Percentiles rank a stretch among this genome's conserved stretches.
phyloP scores from a whole-genome alignment of 2,888 invertebrate genomes.

The Torymus texanus region DNA sequence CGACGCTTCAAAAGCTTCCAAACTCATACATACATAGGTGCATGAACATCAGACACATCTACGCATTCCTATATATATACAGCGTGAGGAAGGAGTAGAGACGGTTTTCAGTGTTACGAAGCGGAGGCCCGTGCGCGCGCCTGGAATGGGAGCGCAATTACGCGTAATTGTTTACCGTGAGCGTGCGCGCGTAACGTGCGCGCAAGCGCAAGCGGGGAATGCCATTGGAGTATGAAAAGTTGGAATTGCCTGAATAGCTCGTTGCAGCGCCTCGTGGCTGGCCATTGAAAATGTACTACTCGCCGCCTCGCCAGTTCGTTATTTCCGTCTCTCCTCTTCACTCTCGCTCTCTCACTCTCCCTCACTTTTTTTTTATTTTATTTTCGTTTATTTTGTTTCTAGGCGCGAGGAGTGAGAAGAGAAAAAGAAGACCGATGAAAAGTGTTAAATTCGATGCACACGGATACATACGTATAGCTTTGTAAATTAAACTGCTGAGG shows the following conservation, averaged over 20 bases:
- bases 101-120: slow-evolving; percentile 21
- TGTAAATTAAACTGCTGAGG: too few relatives aligned
- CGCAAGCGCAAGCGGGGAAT: slow-evolving; percentile 10
- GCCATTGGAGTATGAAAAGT: slow-evolving; percentile 49
- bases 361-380: not conserved
- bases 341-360: not conserved
- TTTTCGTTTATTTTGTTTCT: slow-evolving; percentile 7
- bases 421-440: too few relatives aligned
- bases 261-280: slow-evolving; percentile 14
- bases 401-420: too few relatives aligned
- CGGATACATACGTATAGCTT: too few relatives aligned
- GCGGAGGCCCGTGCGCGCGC: not conserved
- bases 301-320: not conserved
- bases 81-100: not conserved
- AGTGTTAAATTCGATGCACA: too few relatives aligned
- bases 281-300: slow-evolving; percentile 11
- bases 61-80: not conserved
- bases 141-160: slow-evolving; percentile 48
- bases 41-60: not conserved
- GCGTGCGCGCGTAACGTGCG: not conserved
- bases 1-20: not conserved
- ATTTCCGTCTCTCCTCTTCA: not conserved
- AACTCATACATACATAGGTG: too few relatives aligned
- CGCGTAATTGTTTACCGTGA: slow-evolving; percentile 50
- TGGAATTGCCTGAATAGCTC: slow-evolving; percentile 37